Evolutionary conservation across 2,888 invertebrate genomes (phyloP).

Genomic region (Peribatodes rhomboidaria): DNA sequence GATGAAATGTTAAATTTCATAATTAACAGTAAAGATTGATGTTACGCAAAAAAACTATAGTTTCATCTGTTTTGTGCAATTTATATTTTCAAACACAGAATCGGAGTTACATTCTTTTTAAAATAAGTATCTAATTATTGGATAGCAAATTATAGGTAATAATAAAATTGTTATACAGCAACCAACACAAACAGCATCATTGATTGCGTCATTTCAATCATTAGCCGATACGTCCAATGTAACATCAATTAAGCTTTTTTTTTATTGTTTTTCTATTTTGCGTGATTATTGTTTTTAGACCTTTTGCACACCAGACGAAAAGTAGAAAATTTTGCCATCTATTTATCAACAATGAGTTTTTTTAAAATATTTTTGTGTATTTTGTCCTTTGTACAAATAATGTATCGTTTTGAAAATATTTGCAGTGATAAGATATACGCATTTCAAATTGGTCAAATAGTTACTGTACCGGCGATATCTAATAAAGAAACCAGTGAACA

Average conservation of each 20-base stretch:
- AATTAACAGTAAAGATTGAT: slow-evolving; percentile 6
- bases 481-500: slow-evolving; percentile 78
- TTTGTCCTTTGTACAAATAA: slow-evolving; percentile 79
- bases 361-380: slow-evolving; percentile 58
- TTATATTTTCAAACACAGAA: background rate
- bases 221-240: slow-evolving; percentile 34
- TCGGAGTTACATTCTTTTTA: slow-evolving; percentile 21
- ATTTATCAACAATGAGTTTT: slow-evolving; percentile 50
- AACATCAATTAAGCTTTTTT: slow-evolving; percentile 25
- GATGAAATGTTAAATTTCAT: background rate
- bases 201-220: slow-evolving; percentile 13
- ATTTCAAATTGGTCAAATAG: slow-evolving; percentile 80
- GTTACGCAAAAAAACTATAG: slow-evolving; percentile 23
- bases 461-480: slow-evolving; percentile 80
- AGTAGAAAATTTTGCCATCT: slow-evolving; percentile 62
- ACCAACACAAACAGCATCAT: slow-evolving; percentile 14
- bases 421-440: slow-evolving; percentile 79
- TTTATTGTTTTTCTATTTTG: slow-evolving; percentile 25
- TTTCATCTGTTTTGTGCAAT: background rate
- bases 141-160: background rate
- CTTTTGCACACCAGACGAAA: slow-evolving; percentile 69
- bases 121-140: slow-evolving; percentile 47
- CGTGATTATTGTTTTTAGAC: slow-evolving; percentile 28
- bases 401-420: slow-evolving; percentile 66
- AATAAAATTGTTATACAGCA: slow-evolving; percentile 7